Percentiles rank a stretch among this genome's conserved stretches.
Evolutionary conservation across 2,113 vertebrate genomes (phyloP).

Genomic region (Mus pahari): DNA sequence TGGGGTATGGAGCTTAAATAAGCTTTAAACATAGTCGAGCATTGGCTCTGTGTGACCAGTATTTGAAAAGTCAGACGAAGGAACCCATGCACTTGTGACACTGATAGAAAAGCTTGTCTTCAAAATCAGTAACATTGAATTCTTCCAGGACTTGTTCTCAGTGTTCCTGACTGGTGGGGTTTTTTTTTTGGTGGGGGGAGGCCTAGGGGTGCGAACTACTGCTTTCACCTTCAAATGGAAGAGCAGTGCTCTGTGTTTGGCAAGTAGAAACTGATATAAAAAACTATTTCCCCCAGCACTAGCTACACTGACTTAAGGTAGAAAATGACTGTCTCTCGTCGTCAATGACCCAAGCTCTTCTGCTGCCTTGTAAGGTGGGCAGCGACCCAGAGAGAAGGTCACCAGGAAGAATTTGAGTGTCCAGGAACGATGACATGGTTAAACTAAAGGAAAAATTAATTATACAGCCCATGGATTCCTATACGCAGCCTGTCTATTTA

Average conservation of each 20-base stretch:
- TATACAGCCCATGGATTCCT: not conserved
- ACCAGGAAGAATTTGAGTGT: not conserved
- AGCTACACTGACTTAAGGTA: not conserved
- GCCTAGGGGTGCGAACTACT: not conserved
- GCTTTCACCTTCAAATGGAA: constrained; percentile 13
- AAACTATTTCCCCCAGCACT: not conserved
- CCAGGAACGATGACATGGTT: not conserved
- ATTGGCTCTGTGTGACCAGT: not conserved
- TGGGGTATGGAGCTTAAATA: not conserved
- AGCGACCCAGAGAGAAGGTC: not conserved
- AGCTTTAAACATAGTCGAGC: not conserved
- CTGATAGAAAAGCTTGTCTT: not conserved
- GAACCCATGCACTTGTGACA: not conserved
- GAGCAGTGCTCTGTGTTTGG: constrained; percentile 14
- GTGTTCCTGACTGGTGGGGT: not conserved
- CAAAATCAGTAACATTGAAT: not conserved
- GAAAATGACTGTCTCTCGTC: not conserved
- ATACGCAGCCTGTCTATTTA: constrained; percentile 16
- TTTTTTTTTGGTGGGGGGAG: no score
- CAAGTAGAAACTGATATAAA: not conserved
- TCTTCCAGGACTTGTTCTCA: constrained; percentile 20
- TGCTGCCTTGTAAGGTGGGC: not conserved
- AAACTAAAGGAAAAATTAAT: not conserved
- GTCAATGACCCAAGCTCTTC: not conserved
- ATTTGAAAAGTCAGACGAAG: not conserved